phyloP scores from a whole-genome alignment of 2,113 vertebrate genomes.

The Pampusana beccarii region DNA sequence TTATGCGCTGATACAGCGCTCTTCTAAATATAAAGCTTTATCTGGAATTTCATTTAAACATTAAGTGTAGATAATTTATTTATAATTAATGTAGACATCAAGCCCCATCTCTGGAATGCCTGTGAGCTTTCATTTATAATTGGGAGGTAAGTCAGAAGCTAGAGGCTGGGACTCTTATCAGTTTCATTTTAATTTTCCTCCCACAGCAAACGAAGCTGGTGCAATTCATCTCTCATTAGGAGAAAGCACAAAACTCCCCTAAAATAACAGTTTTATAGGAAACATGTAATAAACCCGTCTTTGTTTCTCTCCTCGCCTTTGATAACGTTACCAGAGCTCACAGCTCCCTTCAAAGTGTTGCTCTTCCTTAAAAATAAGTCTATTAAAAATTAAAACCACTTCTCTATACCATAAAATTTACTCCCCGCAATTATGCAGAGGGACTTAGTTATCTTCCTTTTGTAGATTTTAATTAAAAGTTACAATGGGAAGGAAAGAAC shows the following conservation, averaged over 20 bases:
- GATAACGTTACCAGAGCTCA: neutral
- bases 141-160: constrained; percentile 47
- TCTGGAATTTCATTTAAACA: constrained; percentile 62
- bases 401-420: constrained; percentile 30
- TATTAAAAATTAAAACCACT: constrained; percentile 63
- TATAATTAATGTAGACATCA: constrained; percentile 73
- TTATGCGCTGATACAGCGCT: constrained; percentile 19
- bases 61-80: constrained; percentile 72
- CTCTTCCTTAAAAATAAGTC: constrained; percentile 38
- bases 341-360: constrained; percentile 28
- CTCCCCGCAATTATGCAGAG: constrained; percentile 15
- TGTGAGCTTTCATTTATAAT: constrained; percentile 49
- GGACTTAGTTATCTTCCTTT: constrained; percentile 3
- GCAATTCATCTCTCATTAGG: constrained; percentile 38
- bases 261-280: constrained; percentile 22
- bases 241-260: neutral
- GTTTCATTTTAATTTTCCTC: constrained; percentile 45
- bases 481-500: neutral
- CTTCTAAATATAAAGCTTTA: constrained; percentile 68
- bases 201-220: neutral
- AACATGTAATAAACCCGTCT: neutral
- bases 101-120: constrained; percentile 50
- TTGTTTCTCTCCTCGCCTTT: neutral
- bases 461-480: constrained; percentile 63
- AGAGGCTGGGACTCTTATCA: constrained; percentile 45